Conservation (phyloP, 2,888 invertebrate genomes). For the Matsumyia berberina region DNA sequence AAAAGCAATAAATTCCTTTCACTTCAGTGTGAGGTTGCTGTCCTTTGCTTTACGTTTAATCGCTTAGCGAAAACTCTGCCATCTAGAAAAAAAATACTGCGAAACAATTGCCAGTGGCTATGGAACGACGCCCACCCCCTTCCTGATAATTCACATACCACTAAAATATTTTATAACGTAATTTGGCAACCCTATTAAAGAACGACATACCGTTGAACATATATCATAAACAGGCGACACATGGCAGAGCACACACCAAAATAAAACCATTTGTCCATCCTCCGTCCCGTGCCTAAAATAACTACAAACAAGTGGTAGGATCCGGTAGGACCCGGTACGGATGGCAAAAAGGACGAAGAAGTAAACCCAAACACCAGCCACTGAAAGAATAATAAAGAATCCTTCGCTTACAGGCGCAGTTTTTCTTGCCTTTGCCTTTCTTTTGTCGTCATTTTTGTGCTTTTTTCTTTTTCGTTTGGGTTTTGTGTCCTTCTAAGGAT, state of each 20-base stretch:
- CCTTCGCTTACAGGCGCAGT: slow-evolving; percentile 71
- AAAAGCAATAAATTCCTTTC: not conserved
- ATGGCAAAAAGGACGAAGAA: slow-evolving; percentile 44
- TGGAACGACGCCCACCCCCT: not conserved
- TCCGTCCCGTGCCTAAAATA: slow-evolving; percentile 44
- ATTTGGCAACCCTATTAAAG: slow-evolving; percentile 74
- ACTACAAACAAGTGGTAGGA: slow-evolving; percentile 37
- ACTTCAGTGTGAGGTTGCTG: not conserved
- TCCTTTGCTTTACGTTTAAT: slow-evolving; percentile 1
- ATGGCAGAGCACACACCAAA: slow-evolving; percentile 62
- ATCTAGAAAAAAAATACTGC: slow-evolving; percentile 9
- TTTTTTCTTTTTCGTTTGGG: slow-evolving; percentile 12
- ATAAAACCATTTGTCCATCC: slow-evolving; percentile 74
- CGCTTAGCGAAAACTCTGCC: slow-evolving; percentile 8
- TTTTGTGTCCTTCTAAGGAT: slow-evolving; percentile 46
- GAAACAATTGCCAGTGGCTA: slow-evolving; percentile 13
- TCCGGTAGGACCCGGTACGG: not conserved
- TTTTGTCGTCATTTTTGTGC: too few relatives aligned
- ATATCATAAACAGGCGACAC: slow-evolving; percentile 75
- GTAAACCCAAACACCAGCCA: slow-evolving; percentile 67
- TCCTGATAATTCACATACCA: slow-evolving; percentile 21
- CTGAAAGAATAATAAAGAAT: slow-evolving; percentile 74
- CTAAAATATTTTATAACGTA: slow-evolving; percentile 66
- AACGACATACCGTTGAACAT: slow-evolving; percentile 70
- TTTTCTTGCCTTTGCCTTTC: slow-evolving; percentile 23